Percentiles rank a stretch among this genome's conserved stretches.
These are phyloP conservation scores for Anorthoa munda DNA, from an alignment of 2,888 invertebrate species.

Conservation along the genomic window DNA sequence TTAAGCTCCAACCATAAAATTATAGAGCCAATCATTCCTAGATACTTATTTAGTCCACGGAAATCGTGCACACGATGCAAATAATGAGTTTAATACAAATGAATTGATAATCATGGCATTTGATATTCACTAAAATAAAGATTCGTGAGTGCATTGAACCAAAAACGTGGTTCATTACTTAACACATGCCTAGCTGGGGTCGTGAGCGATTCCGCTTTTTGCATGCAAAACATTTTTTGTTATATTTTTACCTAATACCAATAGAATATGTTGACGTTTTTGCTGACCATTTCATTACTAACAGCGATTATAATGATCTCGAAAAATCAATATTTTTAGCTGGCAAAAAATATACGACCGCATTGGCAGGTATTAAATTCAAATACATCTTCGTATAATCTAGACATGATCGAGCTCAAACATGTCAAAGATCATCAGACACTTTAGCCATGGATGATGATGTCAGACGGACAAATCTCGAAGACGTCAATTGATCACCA, in stretches of 20 bases:
- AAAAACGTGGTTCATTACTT: conserved; percentile 89
- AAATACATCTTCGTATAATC: conserved; percentile 72
- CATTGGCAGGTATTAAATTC: conserved; percentile 69
- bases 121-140: conserved; percentile 84
- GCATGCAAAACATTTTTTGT: conserved; percentile 81
- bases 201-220: conserved; percentile 85
- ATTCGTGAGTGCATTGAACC: conserved; percentile 90
- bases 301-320: conserved; percentile 76
- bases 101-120: conserved; percentile 83
- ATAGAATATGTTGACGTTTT: conserved; percentile 83
- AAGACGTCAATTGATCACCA: conserved; percentile 83
- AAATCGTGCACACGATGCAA: conserved; percentile 78
- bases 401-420: conserved; percentile 74
- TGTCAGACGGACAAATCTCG: conserved; percentile 78
- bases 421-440: conserved; percentile 78
- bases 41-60: conserved; percentile 62
- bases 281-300: conserved; percentile 74
- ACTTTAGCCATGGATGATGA: conserved; percentile 78
- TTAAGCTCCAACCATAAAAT: conserved; percentile 50
- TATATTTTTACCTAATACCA: conserved; percentile 79
- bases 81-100: conserved; percentile 80
- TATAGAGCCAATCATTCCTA: conserved; percentile 60
- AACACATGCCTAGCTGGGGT: conserved; percentile 79
- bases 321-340: conserved; percentile 75
- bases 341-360: conserved; percentile 70